These are phyloP conservation scores for Lontra canadensis DNA, from an alignment of 2,113 vertebrate genomes.

Conservation along the genomic window DNA sequence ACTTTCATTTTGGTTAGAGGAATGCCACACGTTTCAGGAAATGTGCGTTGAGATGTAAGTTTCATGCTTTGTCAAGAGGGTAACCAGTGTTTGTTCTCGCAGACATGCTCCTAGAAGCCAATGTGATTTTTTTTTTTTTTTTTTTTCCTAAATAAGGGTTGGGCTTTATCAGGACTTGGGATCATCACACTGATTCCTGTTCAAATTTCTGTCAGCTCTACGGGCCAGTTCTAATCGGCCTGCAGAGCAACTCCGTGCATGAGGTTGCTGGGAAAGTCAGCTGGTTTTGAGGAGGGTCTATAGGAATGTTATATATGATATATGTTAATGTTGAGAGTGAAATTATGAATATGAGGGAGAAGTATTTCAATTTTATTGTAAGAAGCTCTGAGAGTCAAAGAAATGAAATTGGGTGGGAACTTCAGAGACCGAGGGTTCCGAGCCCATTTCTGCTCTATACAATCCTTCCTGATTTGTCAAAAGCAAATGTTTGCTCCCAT, in stretches of 20 bases:
- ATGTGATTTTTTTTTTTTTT: background rate
- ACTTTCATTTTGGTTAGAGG: slow-evolving; percentile 74
- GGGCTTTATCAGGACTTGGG: slow-evolving; percentile 68
- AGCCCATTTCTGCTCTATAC: background rate
- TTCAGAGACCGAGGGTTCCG: background rate
- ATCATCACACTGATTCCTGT: slow-evolving; percentile 68
- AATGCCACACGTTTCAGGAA: slow-evolving; percentile 71
- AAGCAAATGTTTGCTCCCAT: background rate
- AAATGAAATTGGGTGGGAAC: background rate
- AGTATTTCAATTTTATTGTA: background rate
- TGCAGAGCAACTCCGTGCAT: slow-evolving; percentile 56
- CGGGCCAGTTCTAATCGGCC: slow-evolving; percentile 68
- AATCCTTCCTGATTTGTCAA: background rate
- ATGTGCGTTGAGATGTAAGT: slow-evolving; percentile 47
- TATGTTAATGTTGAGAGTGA: background rate
- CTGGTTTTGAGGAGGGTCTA: slow-evolving; percentile 60
- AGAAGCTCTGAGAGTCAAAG: background rate
- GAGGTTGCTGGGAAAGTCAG: slow-evolving; percentile 67
- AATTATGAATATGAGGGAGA: background rate
- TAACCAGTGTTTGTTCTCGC: background rate
- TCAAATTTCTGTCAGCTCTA: slow-evolving; percentile 69
- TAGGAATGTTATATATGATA: background rate
- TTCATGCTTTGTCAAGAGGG: slow-evolving; percentile 42
- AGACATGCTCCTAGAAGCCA: slow-evolving; percentile 38
- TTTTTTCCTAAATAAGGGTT: slow-evolving; percentile 46